Evolutionary conservation across 1,140 invertebrate species (phyloP).

Genomic region (Rhagoletis zephyria): DNA sequence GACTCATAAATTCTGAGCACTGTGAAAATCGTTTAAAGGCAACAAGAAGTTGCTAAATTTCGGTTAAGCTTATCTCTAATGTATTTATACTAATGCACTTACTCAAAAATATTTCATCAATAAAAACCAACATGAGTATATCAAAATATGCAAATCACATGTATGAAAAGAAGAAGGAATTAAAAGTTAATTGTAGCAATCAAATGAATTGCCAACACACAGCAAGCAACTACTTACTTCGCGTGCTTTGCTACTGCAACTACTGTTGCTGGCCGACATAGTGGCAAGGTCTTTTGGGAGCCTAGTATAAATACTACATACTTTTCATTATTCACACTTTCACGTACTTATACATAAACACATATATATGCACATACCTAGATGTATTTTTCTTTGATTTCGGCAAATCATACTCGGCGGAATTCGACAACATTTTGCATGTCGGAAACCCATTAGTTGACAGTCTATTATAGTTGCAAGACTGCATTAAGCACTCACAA

Average conservation of each 20-base stretch:
- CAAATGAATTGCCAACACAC: conserved; percentile 4
- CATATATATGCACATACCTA: too few relatives aligned
- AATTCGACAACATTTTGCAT: conserved; percentile 46
- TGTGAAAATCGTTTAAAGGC: too few relatives aligned
- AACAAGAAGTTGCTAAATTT: neutral
- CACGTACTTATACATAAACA: neutral
- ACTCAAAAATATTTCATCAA: neutral
- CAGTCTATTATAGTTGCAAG: neutral
- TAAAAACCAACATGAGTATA: neutral
- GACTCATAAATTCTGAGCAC: too few relatives aligned
- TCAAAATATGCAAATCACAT: neutral
- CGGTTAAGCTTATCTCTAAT: neutral
- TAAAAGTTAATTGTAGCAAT: conserved; percentile 39
- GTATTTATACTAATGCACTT: neutral
- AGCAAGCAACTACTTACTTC: conserved; percentile 6
- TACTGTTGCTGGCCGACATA: neutral
- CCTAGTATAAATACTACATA: neutral
- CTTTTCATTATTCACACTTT: neutral
- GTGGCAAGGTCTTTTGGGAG: conserved; percentile 4
- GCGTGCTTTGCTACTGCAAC: neutral
- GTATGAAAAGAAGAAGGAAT: neutral
- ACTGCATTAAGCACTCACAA: neutral
- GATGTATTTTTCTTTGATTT: neutral
- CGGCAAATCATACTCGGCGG: neutral
- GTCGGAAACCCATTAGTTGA: conserved; percentile 39